Percentiles rank a stretch among this genome's conserved stretches.
Conservation (phyloP, 2,888 invertebrate genomes). For the Ecdyonurus torrentis region DNA sequence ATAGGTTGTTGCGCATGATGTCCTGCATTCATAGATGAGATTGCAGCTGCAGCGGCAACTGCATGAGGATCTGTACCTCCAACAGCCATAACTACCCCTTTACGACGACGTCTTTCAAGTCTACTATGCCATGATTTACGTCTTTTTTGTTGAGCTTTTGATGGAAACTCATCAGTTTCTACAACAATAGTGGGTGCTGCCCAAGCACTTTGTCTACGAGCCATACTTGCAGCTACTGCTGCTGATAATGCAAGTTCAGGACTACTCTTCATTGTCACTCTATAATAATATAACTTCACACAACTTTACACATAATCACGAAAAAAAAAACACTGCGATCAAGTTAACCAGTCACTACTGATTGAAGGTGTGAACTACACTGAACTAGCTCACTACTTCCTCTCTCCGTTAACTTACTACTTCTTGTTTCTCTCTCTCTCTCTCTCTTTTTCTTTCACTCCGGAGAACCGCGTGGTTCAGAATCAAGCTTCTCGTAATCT, state of each 20-base stretch:
- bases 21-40: neutral
- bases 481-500: too few species aligned
- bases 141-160: neutral
- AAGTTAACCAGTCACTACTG: too few species aligned
- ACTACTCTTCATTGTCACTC: neutral
- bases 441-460: too few species aligned
- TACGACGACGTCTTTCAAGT: neutral
- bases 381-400: neutral
- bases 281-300: too few species aligned
- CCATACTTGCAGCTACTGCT: neutral
- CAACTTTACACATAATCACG: neutral
- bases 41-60: neutral
- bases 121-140: neutral
- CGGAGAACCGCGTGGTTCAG: too few species aligned
- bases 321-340: too few species aligned
- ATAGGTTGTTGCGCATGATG: neutral
- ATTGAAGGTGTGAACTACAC: too few species aligned
- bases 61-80: neutral
- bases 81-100: neutral
- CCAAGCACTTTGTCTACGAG: neutral
- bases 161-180: neutral
- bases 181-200: neutral
- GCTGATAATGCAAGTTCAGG: neutral
- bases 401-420: neutral
- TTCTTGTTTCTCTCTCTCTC: neutral